A percentile compares a stretch with the other conserved stretches of the same genome.
These are phyloP conservation scores for Alloscopus bannaensis DNA, from an alignment of 2,888 invertebrate genomes.

Conservation along the genomic window DNA sequence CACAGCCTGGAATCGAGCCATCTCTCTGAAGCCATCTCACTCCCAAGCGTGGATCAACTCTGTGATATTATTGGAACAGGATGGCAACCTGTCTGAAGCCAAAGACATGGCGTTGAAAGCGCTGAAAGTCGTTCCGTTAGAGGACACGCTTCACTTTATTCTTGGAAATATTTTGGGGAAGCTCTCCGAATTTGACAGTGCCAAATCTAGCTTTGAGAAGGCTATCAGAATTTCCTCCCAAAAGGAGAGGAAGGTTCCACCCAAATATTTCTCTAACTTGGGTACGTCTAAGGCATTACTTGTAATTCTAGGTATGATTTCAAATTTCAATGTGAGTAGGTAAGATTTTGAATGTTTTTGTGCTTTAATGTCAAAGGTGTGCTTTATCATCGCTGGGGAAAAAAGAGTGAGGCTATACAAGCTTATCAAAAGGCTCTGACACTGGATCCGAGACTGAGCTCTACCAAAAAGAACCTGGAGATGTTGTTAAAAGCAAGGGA, in stretches of 20 bases:
- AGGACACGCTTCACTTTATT: slow-evolving; percentile 88
- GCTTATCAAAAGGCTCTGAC: slow-evolving; percentile 86
- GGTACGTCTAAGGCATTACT: too few relatives aligned
- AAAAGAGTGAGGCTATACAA: slow-evolving; percentile 82
- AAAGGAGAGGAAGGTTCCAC: slow-evolving; percentile 77
- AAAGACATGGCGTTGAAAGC: slow-evolving; percentile 79
- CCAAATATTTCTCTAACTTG: slow-evolving; percentile 91
- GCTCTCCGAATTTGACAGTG: slow-evolving; percentile 83
- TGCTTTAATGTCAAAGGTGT: slow-evolving; percentile 87
- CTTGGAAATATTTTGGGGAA: slow-evolving; percentile 93
- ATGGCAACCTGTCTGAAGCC: slow-evolving; percentile 78
- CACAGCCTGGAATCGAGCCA: slow-evolving; percentile 88
- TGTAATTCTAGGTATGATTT: too few relatives aligned
- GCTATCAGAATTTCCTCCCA: slow-evolving; percentile 81
- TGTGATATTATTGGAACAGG: slow-evolving; percentile 88
- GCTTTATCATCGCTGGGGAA: slow-evolving; percentile 94
- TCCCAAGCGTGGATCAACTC: slow-evolving; percentile 94
- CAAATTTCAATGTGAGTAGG: too few relatives aligned
- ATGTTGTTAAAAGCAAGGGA: slow-evolving; percentile 21
- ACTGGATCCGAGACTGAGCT: slow-evolving; percentile 83
- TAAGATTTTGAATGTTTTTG: too few relatives aligned
- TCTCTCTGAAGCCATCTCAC: slow-evolving; percentile 85
- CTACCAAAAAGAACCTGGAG: slow-evolving; percentile 83
- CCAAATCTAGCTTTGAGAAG: slow-evolving; percentile 87
- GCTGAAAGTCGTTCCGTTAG: slow-evolving; percentile 82